These are phyloP conservation scores for Camponotus fellah DNA, from an alignment of 2,888 invertebrate species.

Conservation along the genomic window DNA sequence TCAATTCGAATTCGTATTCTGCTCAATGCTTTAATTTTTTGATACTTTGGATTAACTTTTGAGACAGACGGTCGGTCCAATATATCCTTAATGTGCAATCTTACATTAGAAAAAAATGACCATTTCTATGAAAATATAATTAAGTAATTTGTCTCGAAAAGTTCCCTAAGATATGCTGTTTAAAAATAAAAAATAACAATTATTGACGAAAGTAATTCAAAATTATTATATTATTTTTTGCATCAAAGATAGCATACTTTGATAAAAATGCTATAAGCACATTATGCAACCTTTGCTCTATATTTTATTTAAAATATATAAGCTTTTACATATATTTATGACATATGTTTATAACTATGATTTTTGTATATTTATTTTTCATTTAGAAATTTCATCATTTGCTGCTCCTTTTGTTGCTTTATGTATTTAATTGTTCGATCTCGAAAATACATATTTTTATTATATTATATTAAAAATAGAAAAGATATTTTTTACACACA, in stretches of 20 bases:
- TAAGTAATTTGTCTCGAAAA: neutral
- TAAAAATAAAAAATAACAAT: neutral
- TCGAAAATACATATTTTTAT: neutral
- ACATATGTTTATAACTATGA: neutral
- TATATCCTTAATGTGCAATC: no score
- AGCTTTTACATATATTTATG: neutral
- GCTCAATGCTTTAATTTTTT: no score
- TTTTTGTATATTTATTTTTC: constrained; percentile 27
- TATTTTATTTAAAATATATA: neutral
- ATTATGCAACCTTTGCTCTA: neutral
- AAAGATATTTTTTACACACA: neutral
- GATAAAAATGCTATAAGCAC: neutral
- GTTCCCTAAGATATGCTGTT: neutral
- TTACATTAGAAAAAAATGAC: neutral
- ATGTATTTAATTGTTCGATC: constrained; percentile 16
- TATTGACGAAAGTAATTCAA: neutral
- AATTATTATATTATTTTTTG: neutral
- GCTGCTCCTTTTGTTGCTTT: neutral
- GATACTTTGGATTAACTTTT: no score
- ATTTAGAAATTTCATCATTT: constrained; percentile 21
- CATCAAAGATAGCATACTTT: neutral
- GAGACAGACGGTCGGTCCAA: no score
- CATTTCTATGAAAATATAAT: no score
- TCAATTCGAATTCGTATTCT: no score
- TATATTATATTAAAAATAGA: constrained; percentile 25